Percentiles rank a stretch among this genome's conserved stretches.
Conservation (phyloP, 2,113 vertebrate species). For the Vulpes ferrilata region DNA sequence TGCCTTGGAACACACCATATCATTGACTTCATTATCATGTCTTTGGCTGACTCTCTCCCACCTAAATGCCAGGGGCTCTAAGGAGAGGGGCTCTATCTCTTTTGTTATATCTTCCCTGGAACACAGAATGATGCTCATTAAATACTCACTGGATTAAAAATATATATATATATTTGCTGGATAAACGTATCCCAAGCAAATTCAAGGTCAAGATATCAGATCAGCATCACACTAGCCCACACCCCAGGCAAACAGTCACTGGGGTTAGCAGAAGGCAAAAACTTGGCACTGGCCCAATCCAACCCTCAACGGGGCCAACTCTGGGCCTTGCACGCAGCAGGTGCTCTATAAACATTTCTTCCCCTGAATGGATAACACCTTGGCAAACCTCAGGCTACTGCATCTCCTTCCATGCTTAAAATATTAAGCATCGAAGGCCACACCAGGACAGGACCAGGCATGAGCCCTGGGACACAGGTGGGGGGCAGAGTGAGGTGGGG, state of each 20-base stretch:
- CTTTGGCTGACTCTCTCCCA: background rate
- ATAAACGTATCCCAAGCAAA: background rate
- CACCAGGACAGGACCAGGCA: background rate
- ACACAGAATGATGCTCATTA: background rate
- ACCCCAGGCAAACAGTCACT: background rate
- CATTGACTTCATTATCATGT: no score
- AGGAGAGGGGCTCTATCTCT: background rate
- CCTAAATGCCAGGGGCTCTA: background rate
- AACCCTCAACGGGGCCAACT: background rate
- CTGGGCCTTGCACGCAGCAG: background rate
- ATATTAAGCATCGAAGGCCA: background rate
- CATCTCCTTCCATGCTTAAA: background rate
- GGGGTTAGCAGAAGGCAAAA: background rate
- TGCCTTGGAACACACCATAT: accelerated
- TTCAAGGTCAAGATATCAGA: background rate
- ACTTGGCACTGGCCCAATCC: background rate
- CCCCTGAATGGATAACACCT: background rate
- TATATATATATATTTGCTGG: background rate
- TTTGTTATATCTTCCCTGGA: background rate
- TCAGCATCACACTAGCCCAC: background rate
- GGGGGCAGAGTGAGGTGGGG: background rate
- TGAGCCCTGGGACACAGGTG: background rate
- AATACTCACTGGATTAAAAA: background rate
- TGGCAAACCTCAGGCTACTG: background rate
- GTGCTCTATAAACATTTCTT: background rate